Evolutionary conservation across 2,888 invertebrate species (phyloP), one percentile per base, ranked within the genome.

Genomic region (Peribatodes rhomboidaria): DNA sequence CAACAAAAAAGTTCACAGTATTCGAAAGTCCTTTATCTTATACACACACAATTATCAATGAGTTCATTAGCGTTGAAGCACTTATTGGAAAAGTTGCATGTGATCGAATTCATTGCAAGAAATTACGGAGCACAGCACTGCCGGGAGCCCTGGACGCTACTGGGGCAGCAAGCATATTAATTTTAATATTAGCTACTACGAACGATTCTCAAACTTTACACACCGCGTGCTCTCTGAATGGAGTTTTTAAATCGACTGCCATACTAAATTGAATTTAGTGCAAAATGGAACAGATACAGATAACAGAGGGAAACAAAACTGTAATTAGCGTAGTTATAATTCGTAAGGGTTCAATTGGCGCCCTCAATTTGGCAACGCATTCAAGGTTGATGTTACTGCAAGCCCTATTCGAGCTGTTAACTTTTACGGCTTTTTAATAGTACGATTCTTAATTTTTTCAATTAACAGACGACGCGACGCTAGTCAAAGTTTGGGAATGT

Each of bases 121-220:
- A 77, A 74, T 50, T 72, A 72, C 81, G 78, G 80, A 81, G 82
- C 72, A 86, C 88, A 82, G 78, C 80, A 83, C 87, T 86, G 83
- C 80, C 79, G 84, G 83, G 82, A 85, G 88, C 84, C 82, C 88
- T 78, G 87, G 83, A 82, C 87, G 80, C 87, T 88, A 92, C 92
- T 92, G 93, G 89, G 86, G 83, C 88, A 83, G 85, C 86, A 87
- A 85, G 88, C 82, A 87, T 88, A 92, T 88, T 86, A 88, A 90
- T 88, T 92, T 92, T 92, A 93, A 90, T 92, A 91, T 87, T 92
- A 93, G 92, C 86, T 81, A 83, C 86, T 68, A 71, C 85, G 68
- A 74, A 72, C 66, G 87, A 33, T 82, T 83, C 87, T 85, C 91
- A 92, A 93, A 89, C 83, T 89, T 78, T 80, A 66, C 66, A 71